These are phyloP conservation scores for Alligator sinensis DNA, from an alignment of 2,113 vertebrate genomes.

Conservation along the genomic window DNA sequence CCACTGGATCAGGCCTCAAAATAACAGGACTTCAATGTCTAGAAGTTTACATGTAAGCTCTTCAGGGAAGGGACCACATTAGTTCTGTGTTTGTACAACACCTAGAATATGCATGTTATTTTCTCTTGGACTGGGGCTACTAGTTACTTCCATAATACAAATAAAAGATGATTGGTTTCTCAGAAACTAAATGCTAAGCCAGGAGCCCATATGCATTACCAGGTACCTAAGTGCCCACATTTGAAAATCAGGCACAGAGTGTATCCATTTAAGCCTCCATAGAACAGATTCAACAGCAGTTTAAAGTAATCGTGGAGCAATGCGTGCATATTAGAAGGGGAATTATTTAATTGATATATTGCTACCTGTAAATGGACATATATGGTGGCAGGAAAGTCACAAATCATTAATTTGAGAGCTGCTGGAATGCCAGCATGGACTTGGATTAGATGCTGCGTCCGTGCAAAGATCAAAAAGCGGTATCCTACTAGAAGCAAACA, in stretches of 20 bases:
- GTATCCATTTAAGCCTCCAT: not conserved
- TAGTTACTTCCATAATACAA: too few relatives aligned
- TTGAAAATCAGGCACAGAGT: not conserved
- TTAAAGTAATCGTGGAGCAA: rapidly evolving
- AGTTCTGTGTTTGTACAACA: not conserved
- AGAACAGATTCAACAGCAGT: not conserved
- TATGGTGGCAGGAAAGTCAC: not conserved
- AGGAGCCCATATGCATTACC: not conserved
- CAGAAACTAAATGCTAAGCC: rapidly evolving
- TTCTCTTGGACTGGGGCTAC: not conserved
- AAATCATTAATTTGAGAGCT: not conserved
- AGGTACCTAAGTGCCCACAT: not conserved
- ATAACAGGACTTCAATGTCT: too few relatives aligned
- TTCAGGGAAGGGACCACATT: not conserved
- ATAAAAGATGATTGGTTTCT: not conserved
- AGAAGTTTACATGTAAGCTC: not conserved
- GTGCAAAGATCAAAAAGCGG: not conserved
- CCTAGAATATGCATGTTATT: not conserved
- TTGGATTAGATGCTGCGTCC: not conserved
- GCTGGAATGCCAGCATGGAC: not conserved
- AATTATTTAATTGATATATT: not conserved
- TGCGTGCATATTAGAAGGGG: rapidly evolving
- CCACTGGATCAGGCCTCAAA: too few relatives aligned
- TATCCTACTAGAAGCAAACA: not conserved
- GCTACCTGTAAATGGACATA: not conserved